Evolutionary conservation across 2,888 invertebrate species (phyloP), one percentile per base, ranked within the genome.

Genomic region (Volucella inflata): DNA sequence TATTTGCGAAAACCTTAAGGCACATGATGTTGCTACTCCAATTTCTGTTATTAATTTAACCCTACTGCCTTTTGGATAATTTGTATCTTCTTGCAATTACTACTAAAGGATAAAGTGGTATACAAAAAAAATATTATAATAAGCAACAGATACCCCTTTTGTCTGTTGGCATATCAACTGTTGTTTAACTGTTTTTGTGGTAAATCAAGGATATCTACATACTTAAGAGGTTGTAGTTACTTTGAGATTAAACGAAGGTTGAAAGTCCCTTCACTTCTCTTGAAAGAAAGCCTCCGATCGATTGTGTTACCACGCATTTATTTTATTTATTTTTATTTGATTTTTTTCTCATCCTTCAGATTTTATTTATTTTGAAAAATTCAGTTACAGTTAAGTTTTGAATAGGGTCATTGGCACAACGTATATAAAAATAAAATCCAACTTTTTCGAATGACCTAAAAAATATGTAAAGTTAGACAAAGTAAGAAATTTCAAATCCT

Each of bases 161-260:
- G 12, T 68, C 12, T 55, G 16, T 40, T 21, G 21, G 21, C 42
- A 42, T 16, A 12, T 53, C 9, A 46, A 17, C 44, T n/a, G 42
- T 48, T 16, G 42, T 53, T 55, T 17, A 38, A 12, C 11, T 40
- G 50, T 40, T 44, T 40, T 16, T 14, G 11, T n/a, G 14, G 14
- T 11, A 30, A 67, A 72, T 65, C 77, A 77, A 82, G 77, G 77
- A 82, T 77, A 65, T 77, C 77, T 59, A 59, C 77, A 67, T 71
- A 67, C 77, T 82, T 75, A 77, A 21, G 75, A 77, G 67, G 65
- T 55, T 82, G 76, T 60, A 30, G 30, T 6, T 30, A 77, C 55
- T 16, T 36, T 17, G 59, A 4, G 48, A 62, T 70, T 64, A 76
- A 65, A 76, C 30, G 81, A 81, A 81, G 81, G 76, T 57, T 76